These are phyloP conservation scores for Auanema freiburgensis DNA, from an alignment of 2,888 invertebrate genomes.

Conservation along the genomic window DNA sequence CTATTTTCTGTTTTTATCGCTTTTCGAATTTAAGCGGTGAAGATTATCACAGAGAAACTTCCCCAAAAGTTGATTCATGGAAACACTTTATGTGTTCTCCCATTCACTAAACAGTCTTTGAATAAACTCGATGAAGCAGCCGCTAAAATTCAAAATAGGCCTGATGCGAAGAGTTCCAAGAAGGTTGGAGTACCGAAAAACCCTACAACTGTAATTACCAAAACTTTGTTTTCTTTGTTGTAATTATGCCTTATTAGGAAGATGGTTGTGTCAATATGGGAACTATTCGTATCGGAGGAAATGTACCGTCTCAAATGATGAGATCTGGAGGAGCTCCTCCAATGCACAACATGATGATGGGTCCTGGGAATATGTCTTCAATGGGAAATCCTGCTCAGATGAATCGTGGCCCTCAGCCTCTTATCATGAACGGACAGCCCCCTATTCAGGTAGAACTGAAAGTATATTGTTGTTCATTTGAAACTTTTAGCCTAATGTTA, in stretches of 20 bases:
- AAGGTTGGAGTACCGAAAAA: conserved; percentile 22
- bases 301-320: not conserved
- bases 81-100: conserved; percentile 88
- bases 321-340: not conserved
- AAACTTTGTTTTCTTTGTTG: too few relatives aligned
- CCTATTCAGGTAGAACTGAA: conserved; percentile 11
- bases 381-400: not conserved
- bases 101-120: conserved; percentile 87
- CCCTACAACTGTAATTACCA: too few relatives aligned
- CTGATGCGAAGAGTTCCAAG: conserved; percentile 29
- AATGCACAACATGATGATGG: not conserved
- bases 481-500: not conserved
- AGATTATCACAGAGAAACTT: conserved; percentile 81
- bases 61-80: conserved; percentile 90
- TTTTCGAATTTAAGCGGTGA: conserved; percentile 26
- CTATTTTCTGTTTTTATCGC: not conserved
- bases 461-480: not conserved
- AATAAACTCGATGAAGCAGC: conserved; percentile 56
- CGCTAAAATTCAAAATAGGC: conserved; percentile 36
- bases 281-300: conserved; percentile 51
- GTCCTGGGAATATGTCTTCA: too few relatives aligned
- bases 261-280: conserved; percentile 51
- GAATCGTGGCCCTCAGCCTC: conserved; percentile 8
- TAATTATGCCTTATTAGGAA: conserved; percentile 16
- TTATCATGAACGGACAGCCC: conserved; percentile 22